Percentiles rank a stretch among this genome's conserved stretches.
These are phyloP conservation scores for Ostrea edulis DNA, from an alignment of 1,140 invertebrate genomes.

Conservation along the genomic window DNA sequence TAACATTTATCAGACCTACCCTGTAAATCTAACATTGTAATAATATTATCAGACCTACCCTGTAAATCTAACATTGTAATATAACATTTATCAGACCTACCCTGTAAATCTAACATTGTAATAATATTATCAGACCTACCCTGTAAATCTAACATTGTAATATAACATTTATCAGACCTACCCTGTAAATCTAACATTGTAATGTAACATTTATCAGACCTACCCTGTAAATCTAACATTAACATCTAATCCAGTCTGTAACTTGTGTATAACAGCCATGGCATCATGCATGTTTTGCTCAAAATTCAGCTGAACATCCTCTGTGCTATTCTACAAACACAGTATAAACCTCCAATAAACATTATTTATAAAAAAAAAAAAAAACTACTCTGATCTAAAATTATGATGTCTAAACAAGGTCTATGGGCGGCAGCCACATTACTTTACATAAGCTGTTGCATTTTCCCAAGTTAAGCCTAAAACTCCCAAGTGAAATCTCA, in stretches of 20 bases:
- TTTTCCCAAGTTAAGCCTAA: too few species aligned
- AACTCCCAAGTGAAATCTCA: too few species aligned
- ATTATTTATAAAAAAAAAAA: too few species aligned
- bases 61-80: too few species aligned
- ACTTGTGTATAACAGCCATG: slow-evolving; percentile 82
- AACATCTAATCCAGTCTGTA: slow-evolving; percentile 84
- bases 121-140: neutral
- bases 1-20: slow-evolving; percentile 74
- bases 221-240: slow-evolving; percentile 84
- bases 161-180: slow-evolving; percentile 67
- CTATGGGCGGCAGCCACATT: too few species aligned
- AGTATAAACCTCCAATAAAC: neutral
- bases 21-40: slow-evolving; percentile 79
- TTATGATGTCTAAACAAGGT: too few species aligned
- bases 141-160: neutral
- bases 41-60: too few species aligned
- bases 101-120: neutral
- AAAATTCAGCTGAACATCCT: slow-evolving; percentile 81
- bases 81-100: too few species aligned
- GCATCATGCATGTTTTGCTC: slow-evolving; percentile 84
- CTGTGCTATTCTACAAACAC: slow-evolving; percentile 72
- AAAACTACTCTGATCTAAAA: too few species aligned
- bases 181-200: neutral
- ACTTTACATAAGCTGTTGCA: too few species aligned
- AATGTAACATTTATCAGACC: slow-evolving; percentile 48